Evolutionary conservation across 2,888 invertebrate genomes (phyloP), one percentile per base, ranked within the genome.

Genomic region (Tigriopus californicus): DNA sequence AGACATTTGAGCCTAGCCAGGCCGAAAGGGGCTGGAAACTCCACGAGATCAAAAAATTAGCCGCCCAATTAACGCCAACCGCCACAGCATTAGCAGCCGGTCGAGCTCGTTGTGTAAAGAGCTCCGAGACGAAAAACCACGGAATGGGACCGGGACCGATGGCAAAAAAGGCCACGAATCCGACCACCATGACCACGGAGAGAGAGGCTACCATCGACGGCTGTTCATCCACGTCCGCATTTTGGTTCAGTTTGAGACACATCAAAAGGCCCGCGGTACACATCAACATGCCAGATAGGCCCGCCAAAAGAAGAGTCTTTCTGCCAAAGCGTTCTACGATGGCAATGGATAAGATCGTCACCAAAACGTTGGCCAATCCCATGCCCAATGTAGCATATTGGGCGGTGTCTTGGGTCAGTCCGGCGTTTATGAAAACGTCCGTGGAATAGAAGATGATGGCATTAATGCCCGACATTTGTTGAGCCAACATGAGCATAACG

Each of bases 101-200:
- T 53, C 90, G 74, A 0, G 89, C 82, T 1, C 83, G 79, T 67
- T 87, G 87, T 66, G 80, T 81, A 73, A 90, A 90, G 59, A 89
- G 68, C 71, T 90, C 91, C 64, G 84, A 82, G 1, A 89, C 90
- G 62, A 90, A 77, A 75, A 92, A 91, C 87, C 89, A 90, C 2
- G 91, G 91, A 63, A 92, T 91, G 24, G 90, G 88, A 61, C 90
- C 90, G 10, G 90, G 89, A 0, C 91, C 91, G 6, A 46, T 80
- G 0, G 91, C 90, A 70, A 92, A 92, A 72, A 85, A 80, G 33
- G 88, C 79, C 62, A 91, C 85, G 73, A 86, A 91, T 22, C 82
- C 70, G 13, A 87, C 77, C 12, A 90, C 83, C 64, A 85, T 74
- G n/a, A 79, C 72, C 57, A 90, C 81, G 66, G 84, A 82, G 51